Base-by-base conservation (phyloP, 2,888 invertebrate species). In the Lycaena phlaeas region DNA sequence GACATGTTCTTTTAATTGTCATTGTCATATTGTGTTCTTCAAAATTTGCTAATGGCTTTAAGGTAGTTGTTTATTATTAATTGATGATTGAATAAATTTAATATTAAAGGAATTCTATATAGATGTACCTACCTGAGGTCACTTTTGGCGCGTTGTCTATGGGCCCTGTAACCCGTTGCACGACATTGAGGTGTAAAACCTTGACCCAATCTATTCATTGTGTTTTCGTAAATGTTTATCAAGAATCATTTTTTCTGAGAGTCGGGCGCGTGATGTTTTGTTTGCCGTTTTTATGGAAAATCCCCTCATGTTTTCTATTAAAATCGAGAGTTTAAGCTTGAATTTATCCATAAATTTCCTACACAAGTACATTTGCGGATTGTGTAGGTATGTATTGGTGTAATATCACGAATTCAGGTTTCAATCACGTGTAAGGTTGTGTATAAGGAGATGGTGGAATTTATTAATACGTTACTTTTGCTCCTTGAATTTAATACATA, bases 131-230 rank as follows among this genome's bases (percentile, higher is more conserved):
- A n/a, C n/a, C n/a, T n/a, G n/a, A n/a, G n/a, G n/a, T n/a, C n/a
- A n/a, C n/a, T n/a, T n/a, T n/a, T n/a, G n/a, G n/a, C n/a, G n/a
- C n/a, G n/a, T n/a, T n/a, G n/a, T 9, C 12, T 6, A 34, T 11
- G 22, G 22, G 12, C 12, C 7, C 34, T 12, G 22, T 34, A 18
- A 9, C 53, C 54, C 59, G 59, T 64, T 64, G 55, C 43, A 45
- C 47, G 57, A 53, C 60, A 61, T 59, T 55, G 60, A 57, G 50
- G 41, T 36, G 42, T 43, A 43, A 46, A 52, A 49, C 69, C 68
- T 72, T 73, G 70, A 69, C 68, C 69, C 52, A 63, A 59, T 53
- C 52, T 50, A 59, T 57, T 60, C 57, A 49, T 57, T 57, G 52
- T 57, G 56, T 61, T 59, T 46, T 61, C n/a, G n/a, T 57, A 50